Evolutionary conservation across 2,888 invertebrate species (phyloP).

Genomic region (Lutraria lutraria): DNA sequence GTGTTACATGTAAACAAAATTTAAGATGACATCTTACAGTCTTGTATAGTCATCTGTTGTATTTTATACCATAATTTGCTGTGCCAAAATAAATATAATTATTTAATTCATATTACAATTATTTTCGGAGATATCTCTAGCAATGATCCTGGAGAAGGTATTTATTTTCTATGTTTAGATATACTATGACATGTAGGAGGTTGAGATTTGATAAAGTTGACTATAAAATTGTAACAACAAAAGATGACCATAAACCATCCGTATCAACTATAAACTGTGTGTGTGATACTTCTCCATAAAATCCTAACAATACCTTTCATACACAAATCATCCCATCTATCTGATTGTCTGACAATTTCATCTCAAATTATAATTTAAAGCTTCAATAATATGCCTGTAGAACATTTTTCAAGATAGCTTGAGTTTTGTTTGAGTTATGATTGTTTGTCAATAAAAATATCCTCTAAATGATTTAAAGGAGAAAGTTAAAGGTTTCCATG

Average conservation of each 20-base stretch:
- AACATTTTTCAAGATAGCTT: not conserved
- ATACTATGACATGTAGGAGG: not conserved
- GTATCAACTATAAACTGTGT: not conserved
- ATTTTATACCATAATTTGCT: not conserved
- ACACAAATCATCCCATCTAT: slow-evolving; percentile 8
- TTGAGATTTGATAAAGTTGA: not conserved
- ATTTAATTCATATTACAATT: not conserved
- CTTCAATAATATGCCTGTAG: not conserved
- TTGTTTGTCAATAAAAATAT: not conserved
- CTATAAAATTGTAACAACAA: not conserved
- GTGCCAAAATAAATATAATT: not conserved
- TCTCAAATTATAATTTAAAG: slow-evolving; percentile 13
- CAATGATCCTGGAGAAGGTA: not conserved
- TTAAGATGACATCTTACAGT: too few species aligned
- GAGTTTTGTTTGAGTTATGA: not conserved
- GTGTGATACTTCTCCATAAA: not conserved
- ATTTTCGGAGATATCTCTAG: not conserved
- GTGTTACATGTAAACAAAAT: too few species aligned
- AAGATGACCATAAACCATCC: not conserved
- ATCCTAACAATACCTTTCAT: not conserved
- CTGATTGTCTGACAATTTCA: not conserved
- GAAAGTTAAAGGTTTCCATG: not conserved
- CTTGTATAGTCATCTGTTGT: too few species aligned
- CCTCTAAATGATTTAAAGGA: not conserved
- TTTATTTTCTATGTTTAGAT: not conserved